These are phyloP conservation scores for Okamejei kenojei DNA, from an alignment of 2,797 vertebrate species.

Conservation along the genomic window DNA sequence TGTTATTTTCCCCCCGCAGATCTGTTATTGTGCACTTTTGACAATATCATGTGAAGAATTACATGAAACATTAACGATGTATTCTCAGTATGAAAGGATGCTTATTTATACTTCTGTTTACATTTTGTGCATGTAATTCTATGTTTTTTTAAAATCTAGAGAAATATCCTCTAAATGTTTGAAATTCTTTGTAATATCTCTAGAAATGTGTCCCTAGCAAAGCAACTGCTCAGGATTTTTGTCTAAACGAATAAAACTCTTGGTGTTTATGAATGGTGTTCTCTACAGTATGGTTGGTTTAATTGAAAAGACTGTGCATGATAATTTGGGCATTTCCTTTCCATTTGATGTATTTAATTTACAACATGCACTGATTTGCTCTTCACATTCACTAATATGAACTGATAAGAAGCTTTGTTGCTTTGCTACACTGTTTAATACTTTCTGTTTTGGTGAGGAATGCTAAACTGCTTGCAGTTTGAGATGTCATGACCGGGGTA, in stretches of 20 bases:
- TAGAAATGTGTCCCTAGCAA: not conserved
- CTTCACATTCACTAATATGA: not conserved
- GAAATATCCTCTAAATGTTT: not conserved
- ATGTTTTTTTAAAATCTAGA: not conserved
- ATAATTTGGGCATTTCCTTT: not conserved
- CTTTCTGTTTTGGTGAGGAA: not conserved
- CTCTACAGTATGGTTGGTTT: not conserved
- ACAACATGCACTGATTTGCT: not conserved
- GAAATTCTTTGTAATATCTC: not conserved
- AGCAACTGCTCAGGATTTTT: not conserved
- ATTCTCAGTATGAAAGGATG: not conserved
- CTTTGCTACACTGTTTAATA: not conserved
- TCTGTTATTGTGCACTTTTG: too few relatives aligned
- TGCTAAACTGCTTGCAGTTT: not conserved
- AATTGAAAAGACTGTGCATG: not conserved
- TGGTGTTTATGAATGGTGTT: not conserved
- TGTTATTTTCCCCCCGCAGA: too few relatives aligned
- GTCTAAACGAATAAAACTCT: not conserved
- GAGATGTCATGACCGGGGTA: not conserved
- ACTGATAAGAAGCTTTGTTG: not conserved
- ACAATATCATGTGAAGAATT: not conserved
- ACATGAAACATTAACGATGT: not conserved
- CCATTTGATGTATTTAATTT: not conserved
- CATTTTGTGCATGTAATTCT: not conserved
- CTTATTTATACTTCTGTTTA: not conserved